Percentiles rank a stretch among this genome's conserved stretches.
Conservation (phyloP, 2,113 vertebrate genomes). For the Rhizomys pruinosus region DNA sequence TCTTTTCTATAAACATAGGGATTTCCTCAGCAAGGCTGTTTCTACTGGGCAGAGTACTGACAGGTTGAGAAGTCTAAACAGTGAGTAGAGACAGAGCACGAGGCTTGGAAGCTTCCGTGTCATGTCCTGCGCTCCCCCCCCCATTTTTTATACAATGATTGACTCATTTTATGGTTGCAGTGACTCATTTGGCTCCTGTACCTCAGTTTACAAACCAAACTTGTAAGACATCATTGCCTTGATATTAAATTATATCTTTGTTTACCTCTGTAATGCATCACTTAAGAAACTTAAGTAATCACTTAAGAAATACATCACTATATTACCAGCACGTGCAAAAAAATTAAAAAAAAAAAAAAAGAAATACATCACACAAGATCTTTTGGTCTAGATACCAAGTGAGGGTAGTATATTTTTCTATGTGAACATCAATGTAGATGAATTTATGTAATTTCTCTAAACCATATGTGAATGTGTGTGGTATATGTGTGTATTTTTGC, state of each 20-base stretch:
- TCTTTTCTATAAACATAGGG: slow-evolving; percentile 40
- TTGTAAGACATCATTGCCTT: background rate
- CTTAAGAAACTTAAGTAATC: background rate
- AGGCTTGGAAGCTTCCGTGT: background rate
- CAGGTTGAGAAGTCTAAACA: slow-evolving; percentile 54
- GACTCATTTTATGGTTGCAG: background rate
- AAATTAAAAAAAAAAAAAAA: no score
- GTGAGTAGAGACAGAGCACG: background rate
- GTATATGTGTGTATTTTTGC: no score
- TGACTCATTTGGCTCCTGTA: slow-evolving; percentile 19
- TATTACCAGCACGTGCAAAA: no score
- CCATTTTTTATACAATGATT: slow-evolving; percentile 13
- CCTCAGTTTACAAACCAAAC: slow-evolving; percentile 54
- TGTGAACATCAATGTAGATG: no score
- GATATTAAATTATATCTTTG: background rate
- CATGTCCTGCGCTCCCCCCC: background rate
- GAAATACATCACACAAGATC: background rate
- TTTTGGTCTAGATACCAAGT: background rate
- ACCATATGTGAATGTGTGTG: no score
- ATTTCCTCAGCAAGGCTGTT: slow-evolving; percentile 54
- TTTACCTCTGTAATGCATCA: background rate
- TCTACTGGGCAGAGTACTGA: slow-evolving; percentile 31
- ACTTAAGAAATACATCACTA: background rate
- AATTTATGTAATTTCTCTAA: no score
- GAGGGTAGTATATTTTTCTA: no score